Base-by-base conservation (phyloP, 2,113 vertebrate species). In the Thinocorus orbignyianus region DNA sequence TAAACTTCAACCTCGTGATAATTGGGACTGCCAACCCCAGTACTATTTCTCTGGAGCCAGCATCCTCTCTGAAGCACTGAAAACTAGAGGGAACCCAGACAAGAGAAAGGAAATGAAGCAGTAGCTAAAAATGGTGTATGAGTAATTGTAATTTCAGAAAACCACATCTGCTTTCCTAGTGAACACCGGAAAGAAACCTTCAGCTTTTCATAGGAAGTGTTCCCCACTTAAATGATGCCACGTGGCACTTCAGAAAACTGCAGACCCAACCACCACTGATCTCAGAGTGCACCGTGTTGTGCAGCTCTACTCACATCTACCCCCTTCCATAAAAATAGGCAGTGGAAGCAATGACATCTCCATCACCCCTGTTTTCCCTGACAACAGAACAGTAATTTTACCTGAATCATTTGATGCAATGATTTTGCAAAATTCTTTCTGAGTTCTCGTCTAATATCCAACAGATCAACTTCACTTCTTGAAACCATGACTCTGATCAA, bases 401-500 rank as follows among this genome's bases (percentile, higher is more conserved):
- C 99, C 99, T 99, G 98, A 96, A 99, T 99, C 90, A 98, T 98
- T 55, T 97, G 96, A 93, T 99, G 95, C n/a, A 99, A 97, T 24
- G 99, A 99, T 31, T 97, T 98, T 11, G 98, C 98, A 39, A 98
- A 99, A 94, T 97, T 98, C 97, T 98, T 98, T 71, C 99, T 98
- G 71, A 99, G 98, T 58, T 97, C 94, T 54, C 91, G 96, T 95
- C 98, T 98, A 84, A 99, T 98, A 96, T 99, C 99, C 97, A 99
- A 62, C 97, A 99, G 98, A 96, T 99, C 99, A 20, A 97, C 86
- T 97, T 99, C 99, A 41, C 99, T 99, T 96, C 99, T 98, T 23
- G 99, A 99, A 92, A 99, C 99, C 98, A 99, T 97, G 37, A 99
- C 97, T 96, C 99, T 98, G 96, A 99, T 99, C 96, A 99, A 96